phyloP scores from a whole-genome alignment of 1,140 invertebrate genomes.

The Pachyrhynchus sulphureomaculatus region DNA sequence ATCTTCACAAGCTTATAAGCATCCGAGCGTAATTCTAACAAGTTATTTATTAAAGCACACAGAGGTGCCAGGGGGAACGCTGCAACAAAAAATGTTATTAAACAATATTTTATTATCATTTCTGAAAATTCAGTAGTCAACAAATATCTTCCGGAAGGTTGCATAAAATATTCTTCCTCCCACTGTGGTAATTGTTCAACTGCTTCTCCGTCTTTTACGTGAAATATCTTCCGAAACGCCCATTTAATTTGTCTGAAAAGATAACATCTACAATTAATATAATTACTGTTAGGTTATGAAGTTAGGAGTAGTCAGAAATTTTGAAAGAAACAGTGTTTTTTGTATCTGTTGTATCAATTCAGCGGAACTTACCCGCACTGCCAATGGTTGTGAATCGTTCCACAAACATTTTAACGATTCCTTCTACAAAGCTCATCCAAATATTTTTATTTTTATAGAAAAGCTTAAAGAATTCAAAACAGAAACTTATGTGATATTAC shows the following conservation, averaged over 20 bases:
- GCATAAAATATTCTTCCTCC: conserved; percentile 39
- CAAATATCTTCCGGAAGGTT: conserved; percentile 20
- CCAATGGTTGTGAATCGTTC: too few species aligned
- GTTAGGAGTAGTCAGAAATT: too few species aligned
- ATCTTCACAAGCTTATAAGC: conserved; percentile 76
- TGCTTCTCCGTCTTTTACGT: not conserved
- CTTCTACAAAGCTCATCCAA: too few species aligned
- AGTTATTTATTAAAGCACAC: conserved; percentile 77
- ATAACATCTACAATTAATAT: not conserved
- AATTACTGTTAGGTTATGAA: too few species aligned
- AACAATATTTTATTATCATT: conserved; percentile 75
- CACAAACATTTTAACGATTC: too few species aligned
- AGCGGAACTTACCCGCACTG: too few species aligned
- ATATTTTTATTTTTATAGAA: too few species aligned
- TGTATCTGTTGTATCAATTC: too few species aligned
- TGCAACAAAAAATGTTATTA: conserved; percentile 80
- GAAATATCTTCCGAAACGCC: not conserved
- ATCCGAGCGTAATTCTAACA: conserved; percentile 76
- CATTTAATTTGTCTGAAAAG: not conserved
- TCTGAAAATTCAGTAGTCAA: conserved; percentile 34
- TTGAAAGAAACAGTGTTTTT: too few species aligned
- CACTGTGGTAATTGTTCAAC: conserved; percentile 29
- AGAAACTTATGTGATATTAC: too few species aligned
- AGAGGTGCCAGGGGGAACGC: conserved; percentile 80
- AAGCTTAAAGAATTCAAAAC: too few species aligned